Conservation (phyloP, 2,888 invertebrate genomes). For the Scaptomyza flava region DNA sequence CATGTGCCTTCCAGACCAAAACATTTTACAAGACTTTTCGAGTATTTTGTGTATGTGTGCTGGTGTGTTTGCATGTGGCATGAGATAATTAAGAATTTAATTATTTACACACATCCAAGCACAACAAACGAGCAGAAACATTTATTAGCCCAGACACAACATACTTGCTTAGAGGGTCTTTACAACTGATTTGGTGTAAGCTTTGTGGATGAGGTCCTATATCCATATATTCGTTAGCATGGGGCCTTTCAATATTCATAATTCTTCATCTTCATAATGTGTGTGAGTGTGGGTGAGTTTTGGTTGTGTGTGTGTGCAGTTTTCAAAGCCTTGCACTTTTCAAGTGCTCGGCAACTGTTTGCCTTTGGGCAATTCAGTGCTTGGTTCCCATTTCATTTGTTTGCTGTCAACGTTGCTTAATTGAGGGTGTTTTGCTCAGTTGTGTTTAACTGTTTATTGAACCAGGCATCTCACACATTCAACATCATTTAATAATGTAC, state of each 20-base stretch:
- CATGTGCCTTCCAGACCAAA: slow-evolving; percentile 37
- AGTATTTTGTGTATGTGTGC: slow-evolving; percentile 17
- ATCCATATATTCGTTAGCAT: background rate
- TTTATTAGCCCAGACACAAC: slow-evolving; percentile 67
- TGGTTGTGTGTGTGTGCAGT: slow-evolving; percentile 12
- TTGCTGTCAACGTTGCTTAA: slow-evolving; percentile 54
- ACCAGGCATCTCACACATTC: slow-evolving; percentile 37
- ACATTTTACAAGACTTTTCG: slow-evolving; percentile 47
- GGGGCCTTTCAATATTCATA: slow-evolving; percentile 70
- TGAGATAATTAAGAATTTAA: slow-evolving; percentile 80
- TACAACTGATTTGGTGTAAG: slow-evolving; percentile 50
- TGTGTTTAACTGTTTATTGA: slow-evolving; percentile 50
- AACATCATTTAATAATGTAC: slow-evolving; percentile 60
- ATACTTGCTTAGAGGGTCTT: slow-evolving; percentile 33
- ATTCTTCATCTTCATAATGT: slow-evolving; percentile 54
- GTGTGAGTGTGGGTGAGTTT: background rate
- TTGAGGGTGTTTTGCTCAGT: slow-evolving; percentile 63
- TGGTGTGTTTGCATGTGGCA: slow-evolving; percentile 19
- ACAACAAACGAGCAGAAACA: slow-evolving; percentile 35
- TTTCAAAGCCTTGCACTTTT: slow-evolving; percentile 50
- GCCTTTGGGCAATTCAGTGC: slow-evolving; percentile 30
- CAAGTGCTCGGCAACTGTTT: slow-evolving; percentile 40
- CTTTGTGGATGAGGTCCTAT: slow-evolving; percentile 7
- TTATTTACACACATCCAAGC: slow-evolving; percentile 64
- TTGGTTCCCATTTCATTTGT: slow-evolving; percentile 47